These are phyloP conservation scores for Vireo griseus DNA, from an alignment of 2,797 vertebrate species.

Conservation along the genomic window DNA sequence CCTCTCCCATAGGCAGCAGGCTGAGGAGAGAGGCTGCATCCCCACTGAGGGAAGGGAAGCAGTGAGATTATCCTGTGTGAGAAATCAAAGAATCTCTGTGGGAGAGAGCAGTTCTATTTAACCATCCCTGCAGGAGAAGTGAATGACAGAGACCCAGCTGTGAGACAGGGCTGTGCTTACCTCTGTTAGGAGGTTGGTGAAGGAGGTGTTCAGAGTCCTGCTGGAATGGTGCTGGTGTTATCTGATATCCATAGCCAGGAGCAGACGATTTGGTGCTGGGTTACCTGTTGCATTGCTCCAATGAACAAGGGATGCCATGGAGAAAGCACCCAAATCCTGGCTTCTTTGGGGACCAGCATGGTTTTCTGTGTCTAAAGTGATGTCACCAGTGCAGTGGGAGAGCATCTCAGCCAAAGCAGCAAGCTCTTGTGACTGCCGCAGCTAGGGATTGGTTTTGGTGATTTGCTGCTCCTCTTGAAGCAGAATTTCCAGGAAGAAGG, in stretches of 20 bases:
- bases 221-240: neutral
- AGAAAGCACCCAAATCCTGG: neutral
- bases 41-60: neutral
- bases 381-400: neutral
- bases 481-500: neutral
- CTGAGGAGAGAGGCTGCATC: neutral
- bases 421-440: neutral
- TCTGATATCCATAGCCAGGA: rapidly evolving
- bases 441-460: neutral
- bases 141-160: neutral
- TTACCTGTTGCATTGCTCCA: rapidly evolving
- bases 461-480: neutral
- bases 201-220: neutral
- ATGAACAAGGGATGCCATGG: neutral
- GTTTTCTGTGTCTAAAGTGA: neutral
- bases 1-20: neutral
- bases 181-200: rapidly evolving
- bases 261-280: neutral
- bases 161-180: neutral
- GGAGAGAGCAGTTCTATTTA: neutral
- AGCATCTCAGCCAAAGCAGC: neutral
- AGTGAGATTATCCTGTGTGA: neutral
- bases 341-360: neutral
- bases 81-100: neutral
- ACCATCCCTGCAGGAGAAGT: neutral